phyloP scores from a whole-genome alignment of 2,888 invertebrate genomes.

The Anodontia alba region DNA sequence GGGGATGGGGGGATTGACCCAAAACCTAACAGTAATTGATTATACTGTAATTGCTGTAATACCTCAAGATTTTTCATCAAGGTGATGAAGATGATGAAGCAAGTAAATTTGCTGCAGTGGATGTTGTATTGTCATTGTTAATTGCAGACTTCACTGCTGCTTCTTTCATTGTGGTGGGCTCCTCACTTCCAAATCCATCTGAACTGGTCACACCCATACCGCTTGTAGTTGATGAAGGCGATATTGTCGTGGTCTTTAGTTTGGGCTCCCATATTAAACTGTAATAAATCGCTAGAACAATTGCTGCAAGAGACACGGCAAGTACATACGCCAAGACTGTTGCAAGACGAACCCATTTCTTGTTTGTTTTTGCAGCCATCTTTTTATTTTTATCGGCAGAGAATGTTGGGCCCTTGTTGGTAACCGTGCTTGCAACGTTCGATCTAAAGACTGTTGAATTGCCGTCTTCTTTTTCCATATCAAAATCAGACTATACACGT shows the following conservation, averaged over 20 bases:
- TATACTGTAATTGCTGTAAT: too few species aligned
- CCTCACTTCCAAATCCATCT: background rate
- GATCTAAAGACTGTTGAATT: slow-evolving; percentile 69
- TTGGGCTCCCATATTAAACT: slow-evolving; percentile 97
- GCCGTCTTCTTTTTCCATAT: slow-evolving; percentile 74
- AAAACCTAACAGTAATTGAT: too few species aligned
- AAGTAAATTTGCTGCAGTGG: background rate
- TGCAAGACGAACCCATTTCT: slow-evolving; percentile 94
- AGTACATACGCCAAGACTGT: slow-evolving; percentile 97
- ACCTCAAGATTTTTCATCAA: too few species aligned
- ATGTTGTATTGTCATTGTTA: background rate
- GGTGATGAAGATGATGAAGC: background rate
- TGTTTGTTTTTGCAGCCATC: slow-evolving; percentile 85
- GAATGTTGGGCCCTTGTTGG: slow-evolving; percentile 70
- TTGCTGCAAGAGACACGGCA: slow-evolving; percentile 96
- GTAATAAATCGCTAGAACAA: slow-evolving; percentile 96
- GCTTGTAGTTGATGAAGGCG: slow-evolving; percentile 39
- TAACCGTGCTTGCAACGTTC: slow-evolving; percentile 64
- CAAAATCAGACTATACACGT: slow-evolving; percentile 23
- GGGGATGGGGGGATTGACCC: too few species aligned
- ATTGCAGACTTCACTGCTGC: too few species aligned
- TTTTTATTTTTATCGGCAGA: slow-evolving; percentile 80
- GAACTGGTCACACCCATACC: slow-evolving; percentile 2
- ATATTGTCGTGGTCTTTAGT: slow-evolving; percentile 68
- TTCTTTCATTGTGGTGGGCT: background rate